Percentiles rank a stretch among this genome's conserved stretches.
Evolutionary conservation across 2,797 vertebrate genomes (phyloP).

Genomic region (Sylvia borin): DNA sequence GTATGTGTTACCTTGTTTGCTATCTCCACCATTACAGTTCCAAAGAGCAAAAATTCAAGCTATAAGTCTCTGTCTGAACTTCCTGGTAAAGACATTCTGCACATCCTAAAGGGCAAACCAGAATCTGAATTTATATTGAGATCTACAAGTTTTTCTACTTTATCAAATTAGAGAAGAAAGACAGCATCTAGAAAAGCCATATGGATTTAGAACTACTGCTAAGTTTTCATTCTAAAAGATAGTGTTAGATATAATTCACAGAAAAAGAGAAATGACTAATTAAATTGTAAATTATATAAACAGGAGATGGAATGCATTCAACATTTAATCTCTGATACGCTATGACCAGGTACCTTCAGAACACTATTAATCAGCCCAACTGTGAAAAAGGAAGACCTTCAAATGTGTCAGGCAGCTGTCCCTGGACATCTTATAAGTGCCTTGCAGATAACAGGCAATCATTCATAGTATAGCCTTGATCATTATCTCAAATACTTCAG

Average conservation of each 20-base stretch:
- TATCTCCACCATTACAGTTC: not conserved
- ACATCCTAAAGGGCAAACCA: not conserved
- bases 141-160: not conserved
- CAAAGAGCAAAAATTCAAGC: not conserved
- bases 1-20: not conserved
- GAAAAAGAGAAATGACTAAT: not conserved
- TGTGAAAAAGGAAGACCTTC: slow-evolving; percentile 18
- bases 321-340: not conserved
- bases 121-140: not conserved
- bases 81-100: not conserved
- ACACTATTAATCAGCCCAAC: slow-evolving; percentile 13
- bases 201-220: not conserved
- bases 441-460: slow-evolving; percentile 45
- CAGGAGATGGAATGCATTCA: not conserved
- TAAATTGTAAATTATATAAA: slow-evolving; percentile 19
- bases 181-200: not conserved
- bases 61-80: not conserved
- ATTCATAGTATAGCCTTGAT: slow-evolving; percentile 31
- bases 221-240: not conserved
- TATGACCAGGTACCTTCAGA: not conserved
- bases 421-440: slow-evolving; percentile 24
- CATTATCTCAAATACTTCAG: slow-evolving; percentile 53
- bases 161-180: not conserved
- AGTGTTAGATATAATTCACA: not conserved
- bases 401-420: slow-evolving; percentile 13